These are phyloP conservation scores for Cylindroiulus punctatus DNA, from an alignment of 2,888 invertebrate genomes.

Conservation along the genomic window DNA sequence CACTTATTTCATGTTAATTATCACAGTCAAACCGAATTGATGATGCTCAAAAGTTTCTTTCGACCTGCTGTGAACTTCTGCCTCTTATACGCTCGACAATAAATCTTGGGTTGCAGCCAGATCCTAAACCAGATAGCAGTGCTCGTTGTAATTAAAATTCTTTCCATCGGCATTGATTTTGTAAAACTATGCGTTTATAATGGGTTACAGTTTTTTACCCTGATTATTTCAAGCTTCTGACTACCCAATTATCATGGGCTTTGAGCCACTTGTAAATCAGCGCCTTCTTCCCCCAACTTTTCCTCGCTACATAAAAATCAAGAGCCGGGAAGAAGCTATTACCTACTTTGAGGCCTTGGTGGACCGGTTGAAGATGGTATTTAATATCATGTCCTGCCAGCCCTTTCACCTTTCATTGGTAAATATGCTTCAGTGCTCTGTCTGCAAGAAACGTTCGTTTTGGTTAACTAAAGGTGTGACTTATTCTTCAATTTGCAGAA, in stretches of 20 bases:
- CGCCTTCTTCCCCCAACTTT: conserved; percentile 96
- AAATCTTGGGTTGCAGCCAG: conserved; percentile 77
- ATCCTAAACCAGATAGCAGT: conserved; percentile 61
- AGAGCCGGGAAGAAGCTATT: conserved; percentile 78
- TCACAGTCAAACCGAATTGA: conserved; percentile 66
- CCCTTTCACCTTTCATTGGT: conserved; percentile 86
- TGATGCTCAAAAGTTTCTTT: conserved; percentile 83
- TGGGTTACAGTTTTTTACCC: not conserved
- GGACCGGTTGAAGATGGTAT: conserved; percentile 81
- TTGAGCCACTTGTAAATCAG: conserved; percentile 96
- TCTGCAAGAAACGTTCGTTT: not conserved
- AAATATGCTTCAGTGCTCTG: conserved; percentile 61
- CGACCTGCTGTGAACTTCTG: conserved; percentile 83
- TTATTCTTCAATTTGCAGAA: conserved; percentile 70
- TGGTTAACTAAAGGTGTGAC: not conserved
- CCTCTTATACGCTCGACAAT: conserved; percentile 81
- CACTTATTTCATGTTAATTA: not conserved
- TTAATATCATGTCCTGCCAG: conserved; percentile 80
- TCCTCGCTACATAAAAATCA: conserved; percentile 94
- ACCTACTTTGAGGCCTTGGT: conserved; percentile 84
- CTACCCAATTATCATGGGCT: conserved; percentile 75
- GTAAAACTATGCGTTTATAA: too few relatives aligned
- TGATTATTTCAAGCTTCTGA: conserved; percentile 59
- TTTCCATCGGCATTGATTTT: not conserved
- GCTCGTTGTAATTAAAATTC: conserved; percentile 64